Evolutionary conservation across 1,140 invertebrate genomes (phyloP).

Genomic region (Periplaneta americana): DNA sequence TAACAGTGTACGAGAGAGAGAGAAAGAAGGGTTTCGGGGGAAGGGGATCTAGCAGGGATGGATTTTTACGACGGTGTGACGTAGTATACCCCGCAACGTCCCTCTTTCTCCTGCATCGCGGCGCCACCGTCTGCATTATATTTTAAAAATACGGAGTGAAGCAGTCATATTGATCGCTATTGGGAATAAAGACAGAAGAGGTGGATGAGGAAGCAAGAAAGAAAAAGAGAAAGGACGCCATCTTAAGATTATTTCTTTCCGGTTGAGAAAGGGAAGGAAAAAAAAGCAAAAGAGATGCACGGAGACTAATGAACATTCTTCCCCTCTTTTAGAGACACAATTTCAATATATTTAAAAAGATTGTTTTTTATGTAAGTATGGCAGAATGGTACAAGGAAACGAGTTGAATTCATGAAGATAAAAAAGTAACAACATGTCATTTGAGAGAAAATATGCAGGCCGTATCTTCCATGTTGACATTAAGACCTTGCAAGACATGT

Average conservation of each 20-base stretch:
- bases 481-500: too few species aligned
- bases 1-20: not conserved
- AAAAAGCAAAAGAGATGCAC: too few species aligned
- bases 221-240: conserved; percentile 1
- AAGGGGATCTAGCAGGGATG: not conserved
- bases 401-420: too few species aligned
- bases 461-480: too few species aligned
- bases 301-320: too few species aligned
- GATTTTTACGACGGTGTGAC: conserved; percentile 1
- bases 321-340: too few species aligned
- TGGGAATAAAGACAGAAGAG: conserved; percentile 5
- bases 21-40: not conserved
- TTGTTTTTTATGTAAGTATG: too few species aligned
- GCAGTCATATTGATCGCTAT: conserved; percentile 14
- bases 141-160: conserved; percentile 13
- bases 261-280: not conserved
- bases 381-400: too few species aligned
- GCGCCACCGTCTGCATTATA: conserved; percentile 13
- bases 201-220: not conserved
- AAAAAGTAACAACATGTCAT: too few species aligned
- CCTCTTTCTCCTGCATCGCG: not conserved
- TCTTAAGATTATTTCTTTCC: conserved; percentile 12
- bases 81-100: conserved; percentile 1
- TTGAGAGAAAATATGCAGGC: too few species aligned
- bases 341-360: too few species aligned